Evolutionary conservation across 2,113 vertebrate genomes (phyloP), one percentile per base, ranked within the genome.

Genomic region (Morone saxatilis): DNA sequence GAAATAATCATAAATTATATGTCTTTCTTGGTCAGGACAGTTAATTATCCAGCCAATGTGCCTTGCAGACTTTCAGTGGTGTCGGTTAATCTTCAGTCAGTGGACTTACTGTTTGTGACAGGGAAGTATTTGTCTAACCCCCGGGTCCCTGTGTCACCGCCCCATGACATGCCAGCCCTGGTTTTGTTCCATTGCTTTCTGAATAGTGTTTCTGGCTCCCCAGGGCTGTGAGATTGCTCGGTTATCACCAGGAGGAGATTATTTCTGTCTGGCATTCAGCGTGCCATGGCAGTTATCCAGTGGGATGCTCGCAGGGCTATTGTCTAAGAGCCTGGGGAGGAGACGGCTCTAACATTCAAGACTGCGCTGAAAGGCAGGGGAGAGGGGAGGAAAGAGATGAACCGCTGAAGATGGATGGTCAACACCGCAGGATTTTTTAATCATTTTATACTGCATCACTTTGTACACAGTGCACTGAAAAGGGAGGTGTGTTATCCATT

Each of bases 171-270:
- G 84, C 82, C 79, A 88, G 76, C 86, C 81, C 73, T 72, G 78
- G 65, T 83, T 80, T 88, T 85, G 85, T 85, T 83, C 81, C 56
- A 60, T 31, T 63, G 82, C 78, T 53, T 86, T 81, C 80, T 77
- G 78, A 86, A 84, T 78, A 69, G 78, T 57, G 81, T 79, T 81
- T 78, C 43, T 60, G 75, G 62, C 63, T 88, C 81, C 89, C 87
- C 57, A 25, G 62, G 76, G 92, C 76, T 72, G 79, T 9, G 77
- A 71, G 87, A 92, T 90, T 91, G 84, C 87, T 89, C 59, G 38
- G 81, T 88, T 93, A 90, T 93, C 90, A 87, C 83, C 66, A 40
- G 71, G 48, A 92, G 83, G 84, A 91, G 92, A 93, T 94, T 92
- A 92, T 92, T 92, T 86, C 79, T 88, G 84, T 88, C 87, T 91